Evolutionary conservation across 2,113 vertebrate species (phyloP).

Genomic region (Amphiprion ocellaris): DNA sequence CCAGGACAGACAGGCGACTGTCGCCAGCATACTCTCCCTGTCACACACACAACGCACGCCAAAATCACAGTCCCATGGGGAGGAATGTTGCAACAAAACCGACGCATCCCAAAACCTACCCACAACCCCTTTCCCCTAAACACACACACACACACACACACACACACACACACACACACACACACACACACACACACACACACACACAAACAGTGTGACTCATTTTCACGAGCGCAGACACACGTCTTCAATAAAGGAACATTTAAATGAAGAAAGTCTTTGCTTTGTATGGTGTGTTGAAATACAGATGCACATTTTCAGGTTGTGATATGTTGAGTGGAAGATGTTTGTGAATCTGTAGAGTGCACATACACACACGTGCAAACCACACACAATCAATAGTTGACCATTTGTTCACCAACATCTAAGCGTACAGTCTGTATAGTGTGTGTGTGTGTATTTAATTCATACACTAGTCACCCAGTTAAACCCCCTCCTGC

Average conservation of each 20-base stretch:
- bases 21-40: conserved; percentile 66
- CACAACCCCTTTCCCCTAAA: conserved; percentile 50
- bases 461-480: conserved; percentile 49
- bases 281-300: background rate
- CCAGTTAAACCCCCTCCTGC: conserved; percentile 24
- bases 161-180: conserved; percentile 47
- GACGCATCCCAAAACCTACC: conserved; percentile 45
- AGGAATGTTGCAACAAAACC: conserved; percentile 67
- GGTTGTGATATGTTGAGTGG: background rate
- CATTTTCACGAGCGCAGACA: conserved; percentile 26
- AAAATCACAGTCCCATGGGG: conserved; percentile 58
- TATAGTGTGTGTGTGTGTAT: conserved; percentile 13
- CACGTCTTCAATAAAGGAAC: conserved; percentile 16
- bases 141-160: conserved; percentile 33
- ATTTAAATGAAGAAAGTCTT: background rate
- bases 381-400: background rate
- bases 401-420: background rate
- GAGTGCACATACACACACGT: background rate
- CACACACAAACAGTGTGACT: conserved; percentile 27
- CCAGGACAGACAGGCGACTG: conserved; percentile 77
- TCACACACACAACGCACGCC: conserved; percentile 44
- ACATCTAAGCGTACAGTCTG: background rate
- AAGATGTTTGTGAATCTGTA: background rate
- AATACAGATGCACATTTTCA: background rate
- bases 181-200: conserved; percentile 34